A percentile compares a stretch with the other conserved stretches of the same genome.
Conservation (phyloP, 2,113 vertebrate genomes). For the Chlamydotis undulata region DNA sequence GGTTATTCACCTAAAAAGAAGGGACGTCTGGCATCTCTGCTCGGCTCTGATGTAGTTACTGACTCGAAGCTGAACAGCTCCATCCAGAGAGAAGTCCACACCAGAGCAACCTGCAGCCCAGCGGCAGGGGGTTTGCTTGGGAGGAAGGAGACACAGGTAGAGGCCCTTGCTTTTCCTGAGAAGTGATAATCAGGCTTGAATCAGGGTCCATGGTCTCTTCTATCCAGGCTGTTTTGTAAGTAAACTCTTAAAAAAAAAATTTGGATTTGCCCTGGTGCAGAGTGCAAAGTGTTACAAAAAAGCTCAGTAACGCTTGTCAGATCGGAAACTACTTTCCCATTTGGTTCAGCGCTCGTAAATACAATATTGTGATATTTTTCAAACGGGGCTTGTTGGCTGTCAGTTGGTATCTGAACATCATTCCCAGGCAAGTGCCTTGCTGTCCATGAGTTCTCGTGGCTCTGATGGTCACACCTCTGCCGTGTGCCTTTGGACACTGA, state of each 20-base stretch:
- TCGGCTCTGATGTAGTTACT: not conserved
- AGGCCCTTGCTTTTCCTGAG: not conserved
- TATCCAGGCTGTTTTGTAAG: not conserved
- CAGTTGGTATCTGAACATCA: not conserved
- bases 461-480: not conserved
- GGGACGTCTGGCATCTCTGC: not conserved
- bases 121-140: fast-evolving
- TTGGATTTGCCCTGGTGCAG: not conserved
- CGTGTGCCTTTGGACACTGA: fast-evolving
- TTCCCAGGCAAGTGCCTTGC: not conserved
- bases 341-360: fast-evolving
- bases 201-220: not conserved
- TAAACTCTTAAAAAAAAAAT: not conserved
- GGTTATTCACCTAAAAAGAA: not conserved
- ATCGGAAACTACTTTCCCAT: not conserved
- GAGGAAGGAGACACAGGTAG: not conserved
- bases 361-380: not conserved
- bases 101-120: not conserved
- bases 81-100: slow-evolving; percentile 29
- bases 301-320: not conserved
- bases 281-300: not conserved
- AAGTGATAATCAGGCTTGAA: not conserved
- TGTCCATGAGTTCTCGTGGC: fast-evolving
- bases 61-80: slow-evolving; percentile 34
- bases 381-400: not conserved